phyloP scores from a whole-genome alignment of 2,113 vertebrate genomes.

The Oxyruncus cristatus region DNA sequence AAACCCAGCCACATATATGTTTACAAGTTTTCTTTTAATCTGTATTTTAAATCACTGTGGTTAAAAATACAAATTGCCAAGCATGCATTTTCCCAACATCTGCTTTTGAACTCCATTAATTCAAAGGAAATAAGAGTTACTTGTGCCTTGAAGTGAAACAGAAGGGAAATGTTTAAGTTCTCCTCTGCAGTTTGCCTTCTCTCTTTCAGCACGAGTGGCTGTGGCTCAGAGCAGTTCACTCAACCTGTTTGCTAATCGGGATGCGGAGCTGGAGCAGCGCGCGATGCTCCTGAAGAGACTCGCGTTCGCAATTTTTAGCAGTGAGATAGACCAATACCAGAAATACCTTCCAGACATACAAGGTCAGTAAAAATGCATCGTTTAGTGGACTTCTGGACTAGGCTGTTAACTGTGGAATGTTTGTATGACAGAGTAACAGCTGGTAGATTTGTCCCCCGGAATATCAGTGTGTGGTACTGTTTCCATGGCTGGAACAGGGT shows the following conservation, averaged over 20 bases:
- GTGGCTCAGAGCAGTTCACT: conserved; percentile 98
- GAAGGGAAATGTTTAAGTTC: neutral
- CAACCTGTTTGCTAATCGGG: conserved; percentile 94
- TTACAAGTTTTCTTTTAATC: neutral
- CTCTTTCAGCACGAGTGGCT: conserved; percentile 87
- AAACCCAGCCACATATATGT: neutral
- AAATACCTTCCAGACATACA: conserved; percentile 95
- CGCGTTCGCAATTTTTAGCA: conserved; percentile 97
- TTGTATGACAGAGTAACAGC: neutral
- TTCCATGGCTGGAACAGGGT: neutral
- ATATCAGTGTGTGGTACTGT: accelerated
- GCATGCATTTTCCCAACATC: neutral
- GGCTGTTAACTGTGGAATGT: neutral
- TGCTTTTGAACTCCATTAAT: neutral
- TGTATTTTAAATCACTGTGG: neutral
- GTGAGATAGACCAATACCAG: conserved; percentile 97
- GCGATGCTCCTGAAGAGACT: conserved; percentile 97
- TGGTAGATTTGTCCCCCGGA: neutral
- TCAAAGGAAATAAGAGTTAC: neutral
- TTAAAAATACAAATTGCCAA: neutral
- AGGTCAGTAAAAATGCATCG: conserved; percentile 67
- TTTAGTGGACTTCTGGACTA: neutral
- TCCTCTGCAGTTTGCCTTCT: neutral
- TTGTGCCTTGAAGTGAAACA: neutral
- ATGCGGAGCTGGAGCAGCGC: conserved; percentile 95